Conservation (phyloP, 53 echinoderm and acorn worm genomes). For the Holothuria leucospilota region DNA sequence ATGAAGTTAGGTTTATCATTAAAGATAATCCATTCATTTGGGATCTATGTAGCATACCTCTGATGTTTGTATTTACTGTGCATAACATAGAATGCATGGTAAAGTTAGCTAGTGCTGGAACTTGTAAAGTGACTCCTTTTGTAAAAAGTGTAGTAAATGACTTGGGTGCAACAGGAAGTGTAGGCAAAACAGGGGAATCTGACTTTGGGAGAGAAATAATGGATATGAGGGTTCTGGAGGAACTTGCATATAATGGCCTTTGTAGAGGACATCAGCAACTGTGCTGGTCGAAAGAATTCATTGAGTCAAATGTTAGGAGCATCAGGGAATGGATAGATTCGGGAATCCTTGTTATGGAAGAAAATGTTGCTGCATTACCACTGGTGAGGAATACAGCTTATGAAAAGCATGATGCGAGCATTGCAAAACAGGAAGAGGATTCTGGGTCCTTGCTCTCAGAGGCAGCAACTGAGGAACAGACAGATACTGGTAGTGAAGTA, state of each 20-base stretch:
- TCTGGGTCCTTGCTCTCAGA: not conserved
- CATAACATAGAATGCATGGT: not conserved
- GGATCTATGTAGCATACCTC: not conserved
- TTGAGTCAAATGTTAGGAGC: not conserved
- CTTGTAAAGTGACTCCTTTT: not conserved
- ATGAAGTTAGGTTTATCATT: not conserved
- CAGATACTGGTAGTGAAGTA: not conserved
- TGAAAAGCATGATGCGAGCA: too few relatives aligned
- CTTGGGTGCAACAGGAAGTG: not conserved
- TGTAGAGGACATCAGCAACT: constrained; percentile 14
- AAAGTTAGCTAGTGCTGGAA: not conserved
- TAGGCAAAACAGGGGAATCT: too few relatives aligned
- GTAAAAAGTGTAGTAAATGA: not conserved
- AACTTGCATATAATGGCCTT: not conserved
- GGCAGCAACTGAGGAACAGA: too few relatives aligned
- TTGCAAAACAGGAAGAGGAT: not conserved
- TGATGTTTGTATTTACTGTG: not conserved
- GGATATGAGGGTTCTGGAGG: not conserved
- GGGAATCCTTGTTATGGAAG: constrained; percentile 17
- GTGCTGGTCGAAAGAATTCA: not conserved
- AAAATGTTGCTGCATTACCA: not conserved
- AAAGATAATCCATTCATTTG: not conserved
- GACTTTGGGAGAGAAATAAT: too few relatives aligned
- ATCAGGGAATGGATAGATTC: constrained; percentile 19
- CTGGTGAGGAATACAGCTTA: not conserved